Evolutionary conservation across 2,888 invertebrate genomes (phyloP), one percentile per base, ranked within the genome.

Genomic region (Lymantria dispar): DNA sequence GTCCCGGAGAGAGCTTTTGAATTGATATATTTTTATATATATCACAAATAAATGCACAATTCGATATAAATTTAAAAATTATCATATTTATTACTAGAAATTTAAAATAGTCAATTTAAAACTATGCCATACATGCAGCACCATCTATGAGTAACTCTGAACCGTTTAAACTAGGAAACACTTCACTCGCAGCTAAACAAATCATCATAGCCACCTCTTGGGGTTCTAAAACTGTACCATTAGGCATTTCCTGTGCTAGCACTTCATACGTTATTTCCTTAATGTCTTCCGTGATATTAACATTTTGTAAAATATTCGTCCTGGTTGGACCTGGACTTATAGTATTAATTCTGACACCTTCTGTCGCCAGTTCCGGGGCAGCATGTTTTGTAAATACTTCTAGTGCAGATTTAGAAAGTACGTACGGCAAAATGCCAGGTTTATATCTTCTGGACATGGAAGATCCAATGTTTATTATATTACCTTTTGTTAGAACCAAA

Each of bases 331-430:
- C 82, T 1, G 80, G 80, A 38, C 73, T 74, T 29, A 83, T 63
- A 0, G 70, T 70, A 46, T 82, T 83, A 3, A 83, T 75, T 46
- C 81, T 71, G 0, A 83, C 74, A 11, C 81, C 82, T 44, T 75
- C 71, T 0, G 65, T 37, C 2, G 64, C 63, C 0, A 80, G 39
- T 38, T 82, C 82, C 0, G 71, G 62, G 0, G 80, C 80, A 0
- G 78, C 80, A 46, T 75, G 69, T 47, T 62, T 72, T 0, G 76
- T 68, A 40, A 83, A 74, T 29, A 64, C 60, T 33, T 78, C 72
- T 9, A 83, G 41, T 3, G 80, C 79, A 0, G 72, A 56, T 48
- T 81, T 81, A 0, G 79, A 68, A 8, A 80, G 56, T 0, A 70
- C 70, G 33, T 72, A 80, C 0, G 76, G 72, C 3, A 80, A 41